A percentile compares a stretch with the other conserved stretches of the same genome.
phyloP scores from a whole-genome alignment of 1,140 invertebrate genomes.

The Papilio xuthus region DNA sequence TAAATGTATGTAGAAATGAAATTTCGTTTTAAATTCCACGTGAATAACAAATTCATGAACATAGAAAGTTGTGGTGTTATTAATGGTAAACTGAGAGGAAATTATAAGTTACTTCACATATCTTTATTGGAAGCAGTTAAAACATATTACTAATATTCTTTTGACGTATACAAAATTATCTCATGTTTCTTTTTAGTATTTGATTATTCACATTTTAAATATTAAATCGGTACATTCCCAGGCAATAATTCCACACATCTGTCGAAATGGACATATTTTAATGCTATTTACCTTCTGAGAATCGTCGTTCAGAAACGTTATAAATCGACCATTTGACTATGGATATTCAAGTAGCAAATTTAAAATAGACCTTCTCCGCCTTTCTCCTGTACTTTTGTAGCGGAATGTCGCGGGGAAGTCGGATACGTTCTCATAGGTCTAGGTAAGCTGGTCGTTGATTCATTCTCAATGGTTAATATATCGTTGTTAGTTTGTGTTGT shows the following conservation, averaged over 20 bases:
- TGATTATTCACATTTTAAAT: conserved; percentile 42
- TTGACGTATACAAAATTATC: conserved; percentile 25
- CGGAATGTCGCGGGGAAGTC: conserved; percentile 23
- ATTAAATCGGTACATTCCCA: conserved; percentile 31
- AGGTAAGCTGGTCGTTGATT: conserved; percentile 41
- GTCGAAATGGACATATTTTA: conserved; percentile 51
- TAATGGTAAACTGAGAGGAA: conserved; percentile 9
- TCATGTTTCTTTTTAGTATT: conserved; percentile 37
- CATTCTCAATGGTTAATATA: conserved; percentile 64
- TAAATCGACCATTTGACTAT: conserved; percentile 59
- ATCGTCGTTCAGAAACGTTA: conserved; percentile 57
- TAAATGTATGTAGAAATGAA: neutral
- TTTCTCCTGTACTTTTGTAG: conserved; percentile 26
- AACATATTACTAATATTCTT: conserved; percentile 28
- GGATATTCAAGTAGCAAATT: conserved; percentile 48
- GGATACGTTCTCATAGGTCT: conserved; percentile 39
- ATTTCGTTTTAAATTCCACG: neutral
- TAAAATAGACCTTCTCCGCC: conserved; percentile 47
- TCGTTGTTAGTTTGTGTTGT: conserved; percentile 58
- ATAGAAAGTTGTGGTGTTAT: neutral
- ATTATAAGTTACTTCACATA: conserved; percentile 1
- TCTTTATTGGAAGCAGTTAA: conserved; percentile 27
- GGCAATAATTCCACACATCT: conserved; percentile 45
- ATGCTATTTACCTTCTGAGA: conserved; percentile 63
- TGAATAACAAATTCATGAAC: neutral